A percentile compares a stretch with the other conserved stretches of the same genome.
phyloP scores from a whole-genome alignment of 1,140 invertebrate genomes.

The Cardiocondyla obscurior region DNA sequence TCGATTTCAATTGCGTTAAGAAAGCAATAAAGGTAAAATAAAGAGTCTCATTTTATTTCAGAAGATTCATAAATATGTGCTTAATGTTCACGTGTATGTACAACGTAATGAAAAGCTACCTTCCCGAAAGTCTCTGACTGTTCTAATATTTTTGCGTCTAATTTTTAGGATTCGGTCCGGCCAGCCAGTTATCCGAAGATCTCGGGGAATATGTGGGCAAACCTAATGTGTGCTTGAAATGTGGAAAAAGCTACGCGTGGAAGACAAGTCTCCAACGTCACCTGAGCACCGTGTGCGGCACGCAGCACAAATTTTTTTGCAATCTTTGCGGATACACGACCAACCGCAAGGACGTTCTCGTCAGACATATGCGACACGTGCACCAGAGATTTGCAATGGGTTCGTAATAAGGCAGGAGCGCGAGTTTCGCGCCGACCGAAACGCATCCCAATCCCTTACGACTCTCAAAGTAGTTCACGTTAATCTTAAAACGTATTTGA shows the following conservation, averaged over 20 bases:
- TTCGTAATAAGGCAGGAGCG: neutral
- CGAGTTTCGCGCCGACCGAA: neutral
- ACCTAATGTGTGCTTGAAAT: slow-evolving; percentile 75
- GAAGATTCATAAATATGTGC: neutral
- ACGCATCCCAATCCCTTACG: neutral
- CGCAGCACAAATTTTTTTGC: slow-evolving; percentile 84
- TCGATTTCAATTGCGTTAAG: neutral
- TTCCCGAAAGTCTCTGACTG: neutral
- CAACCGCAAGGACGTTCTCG: slow-evolving; percentile 83
- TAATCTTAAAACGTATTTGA: neutral
- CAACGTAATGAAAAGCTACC: neutral
- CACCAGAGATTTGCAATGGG: neutral
- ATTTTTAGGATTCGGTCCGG: slow-evolving; percentile 56
- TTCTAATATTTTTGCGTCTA: slow-evolving; percentile 54
- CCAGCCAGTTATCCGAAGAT: slow-evolving; percentile 26
- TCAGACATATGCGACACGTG: slow-evolving; percentile 80
- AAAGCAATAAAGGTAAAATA: neutral
- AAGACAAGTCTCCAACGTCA: slow-evolving; percentile 82
- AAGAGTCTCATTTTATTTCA: neutral
- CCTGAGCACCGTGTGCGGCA: slow-evolving; percentile 83
- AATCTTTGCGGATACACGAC: slow-evolving; percentile 83
- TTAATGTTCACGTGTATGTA: neutral
- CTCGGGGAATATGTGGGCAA: slow-evolving; percentile 21
- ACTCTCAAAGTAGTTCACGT: neutral
- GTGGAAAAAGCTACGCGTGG: slow-evolving; percentile 79